Base-by-base conservation (phyloP, 1,140 invertebrate species). In the Coelopa frigida region DNA sequence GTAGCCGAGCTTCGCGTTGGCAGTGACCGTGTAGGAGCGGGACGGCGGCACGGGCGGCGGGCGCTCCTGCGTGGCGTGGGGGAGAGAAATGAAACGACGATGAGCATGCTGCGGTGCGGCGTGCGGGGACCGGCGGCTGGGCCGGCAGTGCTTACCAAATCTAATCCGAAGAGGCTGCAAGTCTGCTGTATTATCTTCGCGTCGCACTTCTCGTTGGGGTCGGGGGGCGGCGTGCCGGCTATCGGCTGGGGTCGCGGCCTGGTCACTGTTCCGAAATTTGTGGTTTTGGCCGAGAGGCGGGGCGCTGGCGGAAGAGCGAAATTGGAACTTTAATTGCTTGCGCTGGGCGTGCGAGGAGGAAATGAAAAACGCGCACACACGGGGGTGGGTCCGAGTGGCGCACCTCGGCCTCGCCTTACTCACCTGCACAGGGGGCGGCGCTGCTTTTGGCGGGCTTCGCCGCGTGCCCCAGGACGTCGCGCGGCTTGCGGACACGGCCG, bases 1-100 rank as follows among this genome's bases (percentile, higher is more conserved):
- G 73, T 94, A 94, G 49, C 87, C 83, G 45, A 94, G 70, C 73
- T 94, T 94, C n/a, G 88, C 87, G 70, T 93, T 93, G 46, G 88
- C 89, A 22, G 85, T 77, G 29, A 95, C 87, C 21, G 89, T 94
- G 71, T 94, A 95, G 0, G 87, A 80, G 51, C 91, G 78, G 56
- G 87, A 87, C 4, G 87, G 87, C 5, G 91, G 92, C 29, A 94
- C 82, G 14, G 89, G 89, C 7, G 90, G 91, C 11, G 90, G 89
- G 50, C 87, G 76, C 72, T 93, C 88, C 86, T 89, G 63, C 23
- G 56, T 37, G 11, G 63, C 23, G 56, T n/a, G 42, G 18, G 7
- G n/a, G 15, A 11, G 36, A 24, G 8, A 38, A 43, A 45, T 7
- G 43, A 14, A 31, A 21, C 35, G 26, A 17, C 20, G 10, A 21